These are phyloP conservation scores for Axinella damicornis DNA, from an alignment of 37 sponge, comb jelly and placozoan genomes.

Conservation along the genomic window DNA sequence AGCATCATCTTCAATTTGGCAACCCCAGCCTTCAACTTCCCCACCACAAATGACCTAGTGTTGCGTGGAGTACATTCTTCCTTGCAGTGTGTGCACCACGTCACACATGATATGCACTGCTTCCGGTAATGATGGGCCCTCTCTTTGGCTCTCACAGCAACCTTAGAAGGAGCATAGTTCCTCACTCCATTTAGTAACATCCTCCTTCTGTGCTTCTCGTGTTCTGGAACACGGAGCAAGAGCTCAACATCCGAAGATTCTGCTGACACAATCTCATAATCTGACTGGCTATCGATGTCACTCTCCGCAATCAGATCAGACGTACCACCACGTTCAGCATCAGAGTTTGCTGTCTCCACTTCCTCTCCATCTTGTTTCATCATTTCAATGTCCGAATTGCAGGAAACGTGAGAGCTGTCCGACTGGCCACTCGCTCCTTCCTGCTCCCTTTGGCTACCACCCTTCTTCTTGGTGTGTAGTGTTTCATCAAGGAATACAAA, in stretches of 20 bases:
- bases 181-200: too few species aligned
- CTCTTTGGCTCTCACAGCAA: too few species aligned
- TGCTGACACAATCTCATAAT: neutral
- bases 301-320: slow-evolving; percentile 18
- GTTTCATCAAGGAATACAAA: slow-evolving; percentile 83
- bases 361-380: neutral
- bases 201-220: too few species aligned
- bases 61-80: neutral
- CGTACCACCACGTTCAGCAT: slow-evolving; percentile 19
- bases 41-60: neutral
- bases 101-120: too few species aligned
- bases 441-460: neutral
- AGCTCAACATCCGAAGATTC: too few species aligned
- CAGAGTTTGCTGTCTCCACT: neutral
- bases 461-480: slow-evolving; percentile 43
- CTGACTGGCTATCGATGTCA: slow-evolving; percentile 30
- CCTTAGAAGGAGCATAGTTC: too few species aligned
- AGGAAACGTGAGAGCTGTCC: neutral
- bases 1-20: slow-evolving; percentile 11
- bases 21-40: neutral
- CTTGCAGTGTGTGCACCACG: neutral
- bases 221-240: too few species aligned
- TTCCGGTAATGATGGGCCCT: too few species aligned
- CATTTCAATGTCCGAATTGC: slow-evolving; percentile 40
- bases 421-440: neutral